Evolutionary conservation across 2,888 invertebrate species (phyloP).

Genomic region (Acholoe squamosa): DNA sequence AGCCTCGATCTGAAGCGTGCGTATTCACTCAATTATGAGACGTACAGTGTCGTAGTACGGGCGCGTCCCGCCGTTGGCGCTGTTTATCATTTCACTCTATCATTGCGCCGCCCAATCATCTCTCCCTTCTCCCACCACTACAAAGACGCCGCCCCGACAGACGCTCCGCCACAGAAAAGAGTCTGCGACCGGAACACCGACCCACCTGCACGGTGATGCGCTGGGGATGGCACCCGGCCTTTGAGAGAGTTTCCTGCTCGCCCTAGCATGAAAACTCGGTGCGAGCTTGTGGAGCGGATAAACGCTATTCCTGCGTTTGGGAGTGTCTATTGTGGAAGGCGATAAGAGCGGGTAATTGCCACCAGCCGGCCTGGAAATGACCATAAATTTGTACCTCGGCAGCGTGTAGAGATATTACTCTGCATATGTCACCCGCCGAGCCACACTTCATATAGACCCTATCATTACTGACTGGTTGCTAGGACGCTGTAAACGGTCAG

Average conservation of each 20-base stretch:
- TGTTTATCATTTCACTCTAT: constrained; percentile 51
- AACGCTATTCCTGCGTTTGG: not conserved
- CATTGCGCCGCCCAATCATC: constrained; percentile 47
- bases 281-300: constrained; percentile 6
- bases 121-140: not conserved
- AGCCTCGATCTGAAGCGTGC: constrained; percentile 39
- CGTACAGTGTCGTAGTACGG: constrained; percentile 3
- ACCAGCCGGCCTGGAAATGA: constrained; percentile 51
- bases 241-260: constrained; percentile 37
- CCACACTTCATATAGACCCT: constrained; percentile 3
- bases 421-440: constrained; percentile 5
- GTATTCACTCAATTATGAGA: constrained; percentile 45
- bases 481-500: constrained; percentile 38
- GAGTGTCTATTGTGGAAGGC: constrained; percentile 4
- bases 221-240: constrained; percentile 23
- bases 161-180: not conserved
- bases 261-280: constrained; percentile 57
- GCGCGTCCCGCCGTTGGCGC: constrained; percentile 37
- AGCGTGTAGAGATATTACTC: constrained; percentile 37
- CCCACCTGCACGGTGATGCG: constrained; percentile 53
- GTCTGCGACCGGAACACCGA: not conserved
- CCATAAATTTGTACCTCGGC: constrained; percentile 37
- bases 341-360: constrained; percentile 34
- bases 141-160: constrained; percentile 38
- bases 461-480: constrained; percentile 21